Base-by-base conservation (phyloP, 2,888 invertebrate genomes). In the Eulithis testata region DNA sequence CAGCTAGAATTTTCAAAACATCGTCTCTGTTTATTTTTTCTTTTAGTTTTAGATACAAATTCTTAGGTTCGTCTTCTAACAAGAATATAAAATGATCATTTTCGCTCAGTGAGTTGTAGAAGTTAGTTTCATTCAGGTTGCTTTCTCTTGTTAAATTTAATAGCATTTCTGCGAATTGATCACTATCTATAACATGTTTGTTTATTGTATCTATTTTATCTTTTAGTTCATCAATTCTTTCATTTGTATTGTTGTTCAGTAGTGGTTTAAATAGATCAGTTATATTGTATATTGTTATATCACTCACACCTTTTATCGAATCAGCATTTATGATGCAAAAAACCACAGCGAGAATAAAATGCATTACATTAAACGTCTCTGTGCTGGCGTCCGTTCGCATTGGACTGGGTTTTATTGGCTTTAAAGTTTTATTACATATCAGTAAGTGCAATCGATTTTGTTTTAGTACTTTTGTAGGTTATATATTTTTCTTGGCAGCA, bases 1-100 rank as follows among this genome's bases (percentile, higher is more conserved):
- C 76, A 11, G 76, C 72, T 21, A 90, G 52, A 52, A 90, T 82
- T 37, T 77, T 76, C 9, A 89, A 43, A 4, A 91, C 76, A 60
- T 92, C 91, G 72, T 91, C 89, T 72, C 91, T 82, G 49, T 86
- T 92, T 82, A 92, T 84, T 61, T 82, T 89, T 58, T 89, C 83
- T 72, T 92, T 92, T 6, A 92, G 68, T 66, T 86, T 86, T 3
- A 90, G 67, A 71, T 88, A 91, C 50, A 92, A 71, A 69, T 76
- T 89, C 63, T 86, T 87, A 0, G 82, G 72, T 59, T 83, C 81
- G 36, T 83, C 77, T 2, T 75, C 70, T 0, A 71, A 63, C 7
- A 88, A 55, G 54, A 81, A 77, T 58, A 73, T 73, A 44, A 85
- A 87, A 40, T 83, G 73, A 47, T 92, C 90, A 21, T 83, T 78